phyloP scores from a whole-genome alignment of 2,888 invertebrate species.

The Chaitophorus viminalis region DNA sequence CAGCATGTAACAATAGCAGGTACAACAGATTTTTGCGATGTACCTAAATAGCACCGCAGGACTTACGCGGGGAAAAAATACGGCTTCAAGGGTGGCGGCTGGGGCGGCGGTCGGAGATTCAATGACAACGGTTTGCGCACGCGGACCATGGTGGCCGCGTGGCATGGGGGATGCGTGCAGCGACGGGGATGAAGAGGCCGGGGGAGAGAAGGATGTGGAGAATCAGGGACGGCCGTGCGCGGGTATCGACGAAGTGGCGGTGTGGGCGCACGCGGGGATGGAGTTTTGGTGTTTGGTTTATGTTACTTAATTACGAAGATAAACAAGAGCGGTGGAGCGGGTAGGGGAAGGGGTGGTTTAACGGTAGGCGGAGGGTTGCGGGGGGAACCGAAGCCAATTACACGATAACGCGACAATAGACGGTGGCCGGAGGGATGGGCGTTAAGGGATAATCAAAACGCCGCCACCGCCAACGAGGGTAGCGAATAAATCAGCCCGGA shows the following conservation, averaged over 20 bases:
- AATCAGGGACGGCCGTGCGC: not conserved
- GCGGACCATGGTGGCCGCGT: not conserved
- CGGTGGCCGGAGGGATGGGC: not conserved
- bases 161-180: not conserved
- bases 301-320: conserved; percentile 57
- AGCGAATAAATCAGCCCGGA: conserved; percentile 58
- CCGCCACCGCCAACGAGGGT: conserved; percentile 12
- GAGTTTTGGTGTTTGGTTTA: conserved; percentile 30
- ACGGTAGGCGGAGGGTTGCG: not conserved
- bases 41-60: not conserved
- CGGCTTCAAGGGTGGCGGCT: not conserved
- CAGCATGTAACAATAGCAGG: too few species aligned
- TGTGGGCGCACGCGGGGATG: not conserved
- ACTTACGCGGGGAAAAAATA: not conserved
- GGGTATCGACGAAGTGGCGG: not conserved
- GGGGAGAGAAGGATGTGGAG: not conserved
- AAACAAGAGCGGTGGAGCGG: conserved; percentile 1
- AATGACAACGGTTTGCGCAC: not conserved
- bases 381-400: conserved; percentile 51
- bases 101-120: not conserved
- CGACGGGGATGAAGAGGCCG: not conserved
- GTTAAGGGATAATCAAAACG: conserved; percentile 41
- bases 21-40: too few species aligned
- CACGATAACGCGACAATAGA: conserved; percentile 61
- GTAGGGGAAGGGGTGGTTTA: not conserved